Evolutionary conservation across 1,140 invertebrate species (phyloP).

Genomic region (Caenorhabditis elegans): DNA sequence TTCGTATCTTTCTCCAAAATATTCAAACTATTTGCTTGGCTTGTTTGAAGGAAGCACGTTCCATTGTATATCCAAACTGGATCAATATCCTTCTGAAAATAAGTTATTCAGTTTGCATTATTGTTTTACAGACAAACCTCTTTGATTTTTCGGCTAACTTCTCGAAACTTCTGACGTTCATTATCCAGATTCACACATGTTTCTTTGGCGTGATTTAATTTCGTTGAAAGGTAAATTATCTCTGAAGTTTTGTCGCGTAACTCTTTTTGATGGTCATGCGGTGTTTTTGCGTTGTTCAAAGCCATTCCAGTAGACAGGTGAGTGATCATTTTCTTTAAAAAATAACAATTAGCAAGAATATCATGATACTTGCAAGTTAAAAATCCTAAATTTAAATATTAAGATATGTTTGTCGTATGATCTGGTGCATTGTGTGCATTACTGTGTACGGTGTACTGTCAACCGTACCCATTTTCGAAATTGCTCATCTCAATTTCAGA

Average conservation of each 20-base stretch:
- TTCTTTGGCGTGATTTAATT: slow-evolving; percentile 3
- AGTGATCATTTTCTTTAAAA: neutral
- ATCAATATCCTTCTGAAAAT: neutral
- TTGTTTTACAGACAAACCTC: neutral
- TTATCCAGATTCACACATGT: neutral
- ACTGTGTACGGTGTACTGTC: neutral
- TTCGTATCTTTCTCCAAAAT: neutral
- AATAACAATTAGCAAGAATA: too few species aligned
- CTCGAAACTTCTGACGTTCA: neutral
- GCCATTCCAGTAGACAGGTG: neutral
- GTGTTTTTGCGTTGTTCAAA: neutral
- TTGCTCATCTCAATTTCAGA: too few species aligned
- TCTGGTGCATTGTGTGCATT: neutral
- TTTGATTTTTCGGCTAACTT: neutral
- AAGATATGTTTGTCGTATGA: neutral
- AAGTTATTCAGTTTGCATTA: neutral
- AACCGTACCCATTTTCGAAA: neutral
- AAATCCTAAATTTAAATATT: too few species aligned
- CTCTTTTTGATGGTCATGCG: neutral
- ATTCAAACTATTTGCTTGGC: slow-evolving; percentile 1
- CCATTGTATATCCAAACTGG: neutral
- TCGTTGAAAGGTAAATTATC: neutral
- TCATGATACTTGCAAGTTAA: too few species aligned
- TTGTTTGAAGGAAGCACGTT: neutral
- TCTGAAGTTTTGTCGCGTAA: neutral